These are phyloP conservation scores for Amphiprion clarkii DNA, from an alignment of 2,797 vertebrate genomes.

Conservation along the genomic window DNA sequence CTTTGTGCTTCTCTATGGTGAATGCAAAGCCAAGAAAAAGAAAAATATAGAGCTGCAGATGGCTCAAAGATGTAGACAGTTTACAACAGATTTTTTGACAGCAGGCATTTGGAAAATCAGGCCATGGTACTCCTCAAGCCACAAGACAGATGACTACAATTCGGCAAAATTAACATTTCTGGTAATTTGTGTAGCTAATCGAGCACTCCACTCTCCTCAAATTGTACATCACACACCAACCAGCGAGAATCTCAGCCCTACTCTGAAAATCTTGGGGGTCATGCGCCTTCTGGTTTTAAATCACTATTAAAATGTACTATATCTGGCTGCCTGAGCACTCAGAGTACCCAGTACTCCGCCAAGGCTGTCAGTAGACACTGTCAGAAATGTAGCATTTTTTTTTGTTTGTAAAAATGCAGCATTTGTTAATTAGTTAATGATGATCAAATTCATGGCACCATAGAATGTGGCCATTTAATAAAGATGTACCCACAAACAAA, in stretches of 20 bases:
- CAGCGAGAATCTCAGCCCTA: background rate
- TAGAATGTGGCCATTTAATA: too few species aligned
- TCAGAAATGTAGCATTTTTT: too few species aligned
- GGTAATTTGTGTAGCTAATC: background rate
- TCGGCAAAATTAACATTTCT: background rate
- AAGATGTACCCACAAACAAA: too few species aligned
- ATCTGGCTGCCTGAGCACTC: too few species aligned
- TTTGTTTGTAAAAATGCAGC: too few species aligned
- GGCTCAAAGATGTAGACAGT: background rate
- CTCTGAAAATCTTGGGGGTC: background rate
- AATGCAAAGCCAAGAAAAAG: background rate
- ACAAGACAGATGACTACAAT: background rate
- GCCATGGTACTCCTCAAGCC: background rate
- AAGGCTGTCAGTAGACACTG: too few species aligned
- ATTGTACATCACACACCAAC: background rate
- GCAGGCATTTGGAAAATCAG: background rate
- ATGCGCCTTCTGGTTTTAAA: background rate
- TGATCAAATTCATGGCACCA: too few species aligned
- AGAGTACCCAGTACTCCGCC: too few species aligned
- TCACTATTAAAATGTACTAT: background rate
- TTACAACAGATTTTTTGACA: conserved; percentile 2
- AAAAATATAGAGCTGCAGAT: background rate
- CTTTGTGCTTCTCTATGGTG: background rate
- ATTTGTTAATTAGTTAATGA: too few species aligned
- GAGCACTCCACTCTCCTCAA: background rate